Evolutionary conservation across 1,140 invertebrate species (phyloP).

Genomic region (Sminthurinus signatus): DNA sequence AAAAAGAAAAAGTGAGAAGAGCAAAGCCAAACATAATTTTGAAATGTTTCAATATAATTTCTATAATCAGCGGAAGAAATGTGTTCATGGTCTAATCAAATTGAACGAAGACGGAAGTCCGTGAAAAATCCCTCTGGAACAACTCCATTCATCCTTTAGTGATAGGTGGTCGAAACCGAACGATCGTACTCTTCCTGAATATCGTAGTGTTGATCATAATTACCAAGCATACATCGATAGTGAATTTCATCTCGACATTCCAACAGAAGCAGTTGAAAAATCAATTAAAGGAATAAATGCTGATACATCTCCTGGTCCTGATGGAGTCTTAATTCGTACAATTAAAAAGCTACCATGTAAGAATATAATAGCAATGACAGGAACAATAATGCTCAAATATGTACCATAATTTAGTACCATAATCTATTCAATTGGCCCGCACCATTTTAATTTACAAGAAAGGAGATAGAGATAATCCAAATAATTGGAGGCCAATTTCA

Average conservation of each 20-base stretch:
- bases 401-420: neutral
- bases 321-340: slow-evolving; percentile 61
- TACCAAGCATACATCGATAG: too few species aligned
- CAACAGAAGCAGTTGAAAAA: slow-evolving; percentile 67
- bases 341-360: slow-evolving; percentile 44
- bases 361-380: neutral
- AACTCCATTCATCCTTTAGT: too few species aligned
- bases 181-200: too few species aligned
- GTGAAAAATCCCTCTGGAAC: too few species aligned
- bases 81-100: too few species aligned
- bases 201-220: too few species aligned
- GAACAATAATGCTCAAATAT: neutral
- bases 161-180: too few species aligned
- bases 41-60: too few species aligned
- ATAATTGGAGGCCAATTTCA: neutral
- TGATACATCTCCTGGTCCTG: neutral
- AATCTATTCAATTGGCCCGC: neutral
- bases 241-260: slow-evolving; percentile 47
- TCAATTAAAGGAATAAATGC: neutral
- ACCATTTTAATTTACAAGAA: neutral
- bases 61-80: too few species aligned
- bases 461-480: neutral
- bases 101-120: too few species aligned
- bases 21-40: too few species aligned
- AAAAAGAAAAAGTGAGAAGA: too few species aligned